These are phyloP conservation scores for Sinosuthora webbiana DNA, from an alignment of 2,113 vertebrate genomes.

Conservation along the genomic window DNA sequence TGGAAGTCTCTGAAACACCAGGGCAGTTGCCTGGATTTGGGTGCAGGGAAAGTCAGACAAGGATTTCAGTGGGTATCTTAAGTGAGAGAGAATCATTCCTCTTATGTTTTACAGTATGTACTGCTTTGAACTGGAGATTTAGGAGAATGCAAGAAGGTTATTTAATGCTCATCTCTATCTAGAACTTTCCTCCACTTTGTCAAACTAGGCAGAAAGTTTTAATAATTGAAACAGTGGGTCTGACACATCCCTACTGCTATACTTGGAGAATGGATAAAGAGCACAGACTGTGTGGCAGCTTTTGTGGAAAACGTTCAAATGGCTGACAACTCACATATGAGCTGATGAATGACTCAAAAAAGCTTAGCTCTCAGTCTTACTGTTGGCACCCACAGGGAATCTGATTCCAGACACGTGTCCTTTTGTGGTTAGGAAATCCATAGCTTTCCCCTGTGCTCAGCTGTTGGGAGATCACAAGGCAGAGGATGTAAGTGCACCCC, in stretches of 20 bases:
- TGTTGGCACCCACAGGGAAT: background rate
- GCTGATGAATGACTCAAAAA: slow-evolving; percentile 55
- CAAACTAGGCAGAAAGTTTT: slow-evolving; percentile 31
- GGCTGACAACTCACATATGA: slow-evolving; percentile 32
- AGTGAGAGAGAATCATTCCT: background rate
- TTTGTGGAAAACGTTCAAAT: slow-evolving; percentile 34
- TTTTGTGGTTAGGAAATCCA: background rate
- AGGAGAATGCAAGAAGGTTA: background rate
- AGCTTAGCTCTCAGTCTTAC: background rate
- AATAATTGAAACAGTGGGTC: slow-evolving; percentile 7
- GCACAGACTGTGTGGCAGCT: slow-evolving; percentile 7
- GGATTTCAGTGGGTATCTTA: background rate
- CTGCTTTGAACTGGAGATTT: background rate
- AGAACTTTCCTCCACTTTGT: slow-evolving; percentile 10
- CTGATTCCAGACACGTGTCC: background rate
- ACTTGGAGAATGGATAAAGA: slow-evolving; percentile 2
- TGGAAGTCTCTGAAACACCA: background rate
- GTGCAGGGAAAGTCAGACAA: background rate
- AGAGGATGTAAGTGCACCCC: background rate
- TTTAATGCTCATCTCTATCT: background rate
- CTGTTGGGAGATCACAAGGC: background rate
- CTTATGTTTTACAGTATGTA: background rate
- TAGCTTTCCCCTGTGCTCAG: background rate
- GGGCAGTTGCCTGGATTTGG: background rate
- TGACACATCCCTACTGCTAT: slow-evolving; percentile 21